Percentiles rank a stretch among this genome's conserved stretches.
phyloP scores from a whole-genome alignment of 2,113 vertebrate species.

The Geococcyx californianus region DNA sequence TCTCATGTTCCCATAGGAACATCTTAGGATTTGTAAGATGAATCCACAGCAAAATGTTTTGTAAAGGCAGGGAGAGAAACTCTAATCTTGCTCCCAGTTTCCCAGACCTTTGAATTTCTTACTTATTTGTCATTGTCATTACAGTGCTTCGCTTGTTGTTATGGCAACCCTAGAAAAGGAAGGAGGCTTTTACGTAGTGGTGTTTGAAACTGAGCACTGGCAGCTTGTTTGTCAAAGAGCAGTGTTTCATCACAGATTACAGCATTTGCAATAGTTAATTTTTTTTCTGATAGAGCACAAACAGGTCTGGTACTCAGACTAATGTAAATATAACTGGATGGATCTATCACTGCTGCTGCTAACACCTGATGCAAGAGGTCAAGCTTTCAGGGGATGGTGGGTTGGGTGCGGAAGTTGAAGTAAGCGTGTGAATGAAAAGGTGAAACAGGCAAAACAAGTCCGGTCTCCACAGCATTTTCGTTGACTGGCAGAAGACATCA shows the following conservation, averaged over 20 bases:
- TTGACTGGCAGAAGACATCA: background rate
- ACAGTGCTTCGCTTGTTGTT: constrained; percentile 9
- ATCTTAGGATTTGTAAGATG: constrained; percentile 14
- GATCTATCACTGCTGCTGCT: background rate
- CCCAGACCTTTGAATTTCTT: constrained; percentile 38
- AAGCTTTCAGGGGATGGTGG: background rate
- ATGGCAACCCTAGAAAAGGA: constrained; percentile 12
- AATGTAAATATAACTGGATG: background rate
- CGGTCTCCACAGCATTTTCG: background rate
- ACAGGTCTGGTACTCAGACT: background rate
- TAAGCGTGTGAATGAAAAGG: background rate
- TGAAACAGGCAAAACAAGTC: background rate
- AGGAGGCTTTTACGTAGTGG: background rate
- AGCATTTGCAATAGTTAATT: background rate
- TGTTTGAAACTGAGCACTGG: background rate
- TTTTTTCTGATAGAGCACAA: background rate
- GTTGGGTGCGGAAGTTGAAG: background rate
- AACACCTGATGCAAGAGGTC: background rate
- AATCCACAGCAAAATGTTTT: constrained; percentile 35
- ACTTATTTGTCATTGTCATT: constrained; percentile 49
- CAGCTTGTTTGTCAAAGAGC: constrained; percentile 14
- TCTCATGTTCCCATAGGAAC: constrained; percentile 31
- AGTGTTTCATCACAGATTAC: background rate
- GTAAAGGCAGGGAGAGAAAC: constrained; percentile 26
- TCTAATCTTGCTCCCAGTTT: constrained; percentile 25